A percentile compares a stretch with the other conserved stretches of the same genome.
phyloP scores from a whole-genome alignment of 2,888 invertebrate species.

The Troilus luridus region DNA sequence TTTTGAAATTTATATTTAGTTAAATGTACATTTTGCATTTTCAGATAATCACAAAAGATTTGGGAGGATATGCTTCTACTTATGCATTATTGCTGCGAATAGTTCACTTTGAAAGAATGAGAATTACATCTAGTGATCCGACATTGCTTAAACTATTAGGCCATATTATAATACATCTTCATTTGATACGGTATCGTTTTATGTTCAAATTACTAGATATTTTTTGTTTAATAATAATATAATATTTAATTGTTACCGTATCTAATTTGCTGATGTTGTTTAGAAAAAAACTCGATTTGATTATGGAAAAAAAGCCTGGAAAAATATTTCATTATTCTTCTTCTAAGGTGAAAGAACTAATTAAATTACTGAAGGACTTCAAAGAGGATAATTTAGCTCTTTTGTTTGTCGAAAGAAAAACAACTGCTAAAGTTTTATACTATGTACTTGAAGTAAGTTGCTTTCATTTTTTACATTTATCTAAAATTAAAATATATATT shows the following conservation, averaged over 20 bases:
- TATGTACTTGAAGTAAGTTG: conserved; percentile 74
- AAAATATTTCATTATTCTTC: conserved; percentile 71
- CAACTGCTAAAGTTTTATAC: conserved; percentile 82
- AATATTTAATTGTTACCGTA: not conserved
- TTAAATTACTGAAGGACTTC: conserved; percentile 75
- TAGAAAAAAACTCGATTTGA: conserved; percentile 39
- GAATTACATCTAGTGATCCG: conserved; percentile 71
- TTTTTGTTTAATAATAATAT: too few species aligned
- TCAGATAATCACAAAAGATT: conserved; percentile 52
- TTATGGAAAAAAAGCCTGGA: not conserved
- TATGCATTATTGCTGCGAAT: conserved; percentile 75
- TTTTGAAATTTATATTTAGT: not conserved
- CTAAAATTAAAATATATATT: not conserved
- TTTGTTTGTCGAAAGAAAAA: conserved; percentile 81
- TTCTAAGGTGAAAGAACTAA: conserved; percentile 76
- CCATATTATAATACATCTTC: conserved; percentile 9
- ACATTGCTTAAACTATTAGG: conserved; percentile 66
- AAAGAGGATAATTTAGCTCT: conserved; percentile 69
- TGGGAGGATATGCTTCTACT: conserved; percentile 75
- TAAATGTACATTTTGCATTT: not conserved
- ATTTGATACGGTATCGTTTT: not conserved
- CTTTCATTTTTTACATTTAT: not conserved
- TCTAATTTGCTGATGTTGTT: not conserved
- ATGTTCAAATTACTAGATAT: not conserved
- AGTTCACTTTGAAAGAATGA: conserved; percentile 77